These are phyloP conservation scores for Lophotis ruficrista DNA, from an alignment of 2,113 vertebrate species.

Conservation along the genomic window DNA sequence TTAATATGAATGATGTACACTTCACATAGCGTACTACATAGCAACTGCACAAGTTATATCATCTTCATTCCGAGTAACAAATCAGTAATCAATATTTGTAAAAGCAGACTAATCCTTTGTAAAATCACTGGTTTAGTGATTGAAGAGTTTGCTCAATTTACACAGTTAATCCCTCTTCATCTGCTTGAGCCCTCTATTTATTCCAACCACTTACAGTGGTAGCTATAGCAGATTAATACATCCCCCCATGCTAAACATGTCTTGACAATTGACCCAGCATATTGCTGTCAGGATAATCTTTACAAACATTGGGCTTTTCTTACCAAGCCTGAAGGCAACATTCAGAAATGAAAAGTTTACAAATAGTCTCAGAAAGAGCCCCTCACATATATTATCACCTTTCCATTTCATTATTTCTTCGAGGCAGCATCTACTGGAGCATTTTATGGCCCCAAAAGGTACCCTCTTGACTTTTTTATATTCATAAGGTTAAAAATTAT, in stretches of 20 bases:
- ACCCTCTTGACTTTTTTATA: background rate
- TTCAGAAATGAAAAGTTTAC: conserved; percentile 74
- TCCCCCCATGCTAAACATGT: conserved; percentile 72
- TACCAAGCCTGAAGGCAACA: conserved; percentile 74
- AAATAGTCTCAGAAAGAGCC: conserved; percentile 57
- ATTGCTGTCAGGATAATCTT: conserved; percentile 80
- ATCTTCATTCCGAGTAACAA: conserved; percentile 77
- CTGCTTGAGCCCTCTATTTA: conserved; percentile 80
- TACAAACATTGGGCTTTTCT: conserved; percentile 75
- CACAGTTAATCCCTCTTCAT: conserved; percentile 88
- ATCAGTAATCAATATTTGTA: conserved; percentile 88
- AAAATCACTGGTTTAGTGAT: conserved; percentile 82
- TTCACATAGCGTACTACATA: conserved; percentile 60
- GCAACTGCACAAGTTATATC: conserved; percentile 73
- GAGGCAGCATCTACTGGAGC: background rate
- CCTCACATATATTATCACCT: background rate
- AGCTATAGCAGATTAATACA: conserved; percentile 78
- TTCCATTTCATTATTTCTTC: conserved; percentile 6
- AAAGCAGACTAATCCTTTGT: conserved; percentile 85
- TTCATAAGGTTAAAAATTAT: background rate
- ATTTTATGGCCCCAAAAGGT: background rate
- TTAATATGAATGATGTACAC: conserved; percentile 81
- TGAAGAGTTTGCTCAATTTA: conserved; percentile 85
- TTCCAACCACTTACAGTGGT: conserved; percentile 73
- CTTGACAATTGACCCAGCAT: conserved; percentile 80